Percentiles rank a stretch among this genome's conserved stretches.
phyloP scores from a whole-genome alignment of 2,888 invertebrate species.

The Dasypogon diadema region DNA sequence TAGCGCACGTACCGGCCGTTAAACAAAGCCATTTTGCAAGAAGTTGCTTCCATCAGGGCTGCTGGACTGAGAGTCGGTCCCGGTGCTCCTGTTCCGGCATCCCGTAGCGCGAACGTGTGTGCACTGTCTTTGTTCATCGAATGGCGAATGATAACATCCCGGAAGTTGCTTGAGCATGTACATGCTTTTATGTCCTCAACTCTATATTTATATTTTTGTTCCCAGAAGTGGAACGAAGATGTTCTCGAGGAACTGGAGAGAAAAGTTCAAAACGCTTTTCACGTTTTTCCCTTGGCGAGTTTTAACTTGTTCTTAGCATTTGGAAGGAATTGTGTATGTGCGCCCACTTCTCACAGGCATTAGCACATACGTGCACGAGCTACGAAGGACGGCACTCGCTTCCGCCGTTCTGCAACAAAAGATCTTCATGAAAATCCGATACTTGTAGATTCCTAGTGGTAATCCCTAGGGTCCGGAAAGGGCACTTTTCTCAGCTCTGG shows the following conservation, averaged over 20 bases:
- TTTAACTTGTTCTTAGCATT: constrained; percentile 18
- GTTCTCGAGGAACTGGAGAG: constrained; percentile 9
- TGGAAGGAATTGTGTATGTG: not conserved
- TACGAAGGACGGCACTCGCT: not conserved
- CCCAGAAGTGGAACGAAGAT: constrained; percentile 40
- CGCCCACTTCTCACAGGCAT: not conserved
- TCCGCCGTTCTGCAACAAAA: not conserved
- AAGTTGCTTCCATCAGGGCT: constrained; percentile 34
- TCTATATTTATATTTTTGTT: constrained; percentile 9
- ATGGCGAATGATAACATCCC: constrained; percentile 32
- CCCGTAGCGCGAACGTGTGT: constrained; percentile 30
- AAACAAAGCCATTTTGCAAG: constrained; percentile 52
- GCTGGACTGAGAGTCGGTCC: not conserved
- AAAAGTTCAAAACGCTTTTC: constrained; percentile 33
- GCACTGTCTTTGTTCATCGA: not conserved
- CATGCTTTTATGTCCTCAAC: constrained; percentile 31
- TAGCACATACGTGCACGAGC: not conserved
- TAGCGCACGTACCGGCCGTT: constrained; percentile 57
- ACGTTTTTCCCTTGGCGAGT: not conserved
- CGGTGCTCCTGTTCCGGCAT: not conserved
- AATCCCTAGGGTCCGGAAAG: not conserved
- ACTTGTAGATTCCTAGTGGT: constrained; percentile 2
- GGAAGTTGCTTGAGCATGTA: constrained; percentile 29
- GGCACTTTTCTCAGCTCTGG: not conserved
- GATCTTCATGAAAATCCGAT: constrained; percentile 15